Evolutionary conservation across 2,113 vertebrate species (phyloP).

Genomic region (Phalacrocorax pelagicus): DNA sequence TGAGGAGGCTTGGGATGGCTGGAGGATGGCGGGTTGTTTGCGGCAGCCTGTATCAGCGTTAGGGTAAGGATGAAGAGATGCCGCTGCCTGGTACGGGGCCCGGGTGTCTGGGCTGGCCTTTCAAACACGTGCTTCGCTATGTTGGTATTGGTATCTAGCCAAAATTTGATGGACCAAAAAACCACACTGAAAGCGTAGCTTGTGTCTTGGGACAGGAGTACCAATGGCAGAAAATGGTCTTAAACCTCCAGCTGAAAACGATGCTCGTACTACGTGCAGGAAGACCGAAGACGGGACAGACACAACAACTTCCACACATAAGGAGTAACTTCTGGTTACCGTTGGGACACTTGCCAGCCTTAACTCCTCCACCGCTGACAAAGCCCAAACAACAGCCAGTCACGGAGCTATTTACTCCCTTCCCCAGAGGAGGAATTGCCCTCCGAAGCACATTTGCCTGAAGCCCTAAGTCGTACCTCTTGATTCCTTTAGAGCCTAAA

Average conservation of each 20-base stretch:
- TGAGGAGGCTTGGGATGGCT: not conserved
- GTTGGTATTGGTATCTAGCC: not conserved
- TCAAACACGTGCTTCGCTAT: accelerated
- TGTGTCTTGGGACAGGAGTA: not conserved
- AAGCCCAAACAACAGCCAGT: not conserved
- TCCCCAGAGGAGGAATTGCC: not conserved
- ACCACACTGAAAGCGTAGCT: not conserved
- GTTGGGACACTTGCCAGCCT: not conserved
- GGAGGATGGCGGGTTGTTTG: not conserved
- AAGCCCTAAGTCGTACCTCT: not conserved
- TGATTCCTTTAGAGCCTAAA: not conserved
- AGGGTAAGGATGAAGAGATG: not conserved
- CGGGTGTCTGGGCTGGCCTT: not conserved
- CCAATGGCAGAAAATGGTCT: accelerated
- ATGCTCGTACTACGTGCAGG: accelerated
- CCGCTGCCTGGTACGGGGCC: not conserved
- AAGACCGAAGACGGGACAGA: not conserved
- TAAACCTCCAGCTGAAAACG: not conserved
- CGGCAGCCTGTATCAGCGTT: not conserved
- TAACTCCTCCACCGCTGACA: not conserved
- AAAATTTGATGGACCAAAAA: not conserved
- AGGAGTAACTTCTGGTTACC: not conserved
- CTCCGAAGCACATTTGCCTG: not conserved
- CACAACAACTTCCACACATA: not conserved
- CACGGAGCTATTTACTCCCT: not conserved